Evolutionary conservation across 1,140 invertebrate species (phyloP), one percentile per base, ranked within the genome.

Genomic region (Stegodyphus dumicola): DNA sequence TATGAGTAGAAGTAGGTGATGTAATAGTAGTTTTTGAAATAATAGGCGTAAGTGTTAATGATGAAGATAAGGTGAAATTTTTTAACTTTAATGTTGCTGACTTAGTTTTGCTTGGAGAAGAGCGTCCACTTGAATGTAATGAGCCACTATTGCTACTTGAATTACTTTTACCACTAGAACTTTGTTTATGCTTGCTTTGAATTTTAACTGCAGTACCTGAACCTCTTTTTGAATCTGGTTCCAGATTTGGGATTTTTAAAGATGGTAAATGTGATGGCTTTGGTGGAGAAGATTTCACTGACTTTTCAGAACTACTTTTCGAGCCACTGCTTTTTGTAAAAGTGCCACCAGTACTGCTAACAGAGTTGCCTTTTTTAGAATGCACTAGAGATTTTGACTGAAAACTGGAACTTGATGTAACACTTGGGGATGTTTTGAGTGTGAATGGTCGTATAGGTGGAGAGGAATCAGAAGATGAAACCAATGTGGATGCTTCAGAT

Each of bases 21-120:
- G 75, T 17, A 6, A 67, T 17, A 67, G 78, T 51, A 66, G 77
- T 60, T 52, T 71, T 76, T n/a, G 67, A 66, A 56, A 76, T 65
- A 17, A 78, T 70, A 67, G 86, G 77, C 51, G 77, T 52, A 48
- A 84, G 18, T 7, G 74, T 77, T 77, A 84, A 53, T 7, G 76
- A 71, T 51, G 86, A 73, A 49, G 87, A 65, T 9, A 87, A 17
- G 71, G 71, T 77, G 7, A 87, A 75, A 52, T 87, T 85, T 76
- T 88, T 88, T 17, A 88, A 66, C 48, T 87, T 87, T 7, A 88
- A 17, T 49, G 81, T 83, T 52, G 87, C 66, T 49, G 87, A 78
- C 56, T 88, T 88, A 6, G 75, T n/a, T 75, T 86, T 86, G 49
- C 76, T 80, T 11, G 87, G 78, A n/a, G 85, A 86, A 52, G 87